Evolutionary conservation across 2,113 vertebrate genomes (phyloP).

Genomic region (Myotis brandtii): DNA sequence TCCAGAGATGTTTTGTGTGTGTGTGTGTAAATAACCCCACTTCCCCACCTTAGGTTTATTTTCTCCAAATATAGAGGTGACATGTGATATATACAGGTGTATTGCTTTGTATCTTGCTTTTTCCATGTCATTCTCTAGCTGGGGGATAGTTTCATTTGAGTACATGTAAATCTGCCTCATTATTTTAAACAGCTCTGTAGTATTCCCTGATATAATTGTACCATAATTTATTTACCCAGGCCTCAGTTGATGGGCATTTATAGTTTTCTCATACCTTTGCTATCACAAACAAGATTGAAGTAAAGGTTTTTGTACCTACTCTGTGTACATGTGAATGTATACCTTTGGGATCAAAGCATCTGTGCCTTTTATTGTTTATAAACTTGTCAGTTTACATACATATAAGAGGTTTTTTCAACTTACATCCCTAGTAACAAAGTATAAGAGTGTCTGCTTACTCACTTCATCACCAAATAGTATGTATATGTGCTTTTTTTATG

Average conservation of each 20-base stretch:
- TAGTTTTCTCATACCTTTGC: constrained; percentile 5
- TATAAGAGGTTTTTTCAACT: background rate
- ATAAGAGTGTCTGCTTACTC: background rate
- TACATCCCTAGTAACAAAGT: background rate
- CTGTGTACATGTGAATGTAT: background rate
- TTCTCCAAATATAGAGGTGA: background rate
- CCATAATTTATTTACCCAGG: background rate
- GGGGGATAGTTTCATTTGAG: constrained; percentile 12
- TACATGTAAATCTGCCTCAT: background rate
- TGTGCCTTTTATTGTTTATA: constrained; percentile 29
- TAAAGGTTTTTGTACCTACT: constrained; percentile 30
- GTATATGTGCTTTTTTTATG: background rate
- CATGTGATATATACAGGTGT: background rate
- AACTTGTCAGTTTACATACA: background rate
- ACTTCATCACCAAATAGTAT: background rate
- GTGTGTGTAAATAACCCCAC: background rate
- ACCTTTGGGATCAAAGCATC: constrained; percentile 22
- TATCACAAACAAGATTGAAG: background rate
- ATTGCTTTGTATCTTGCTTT: background rate
- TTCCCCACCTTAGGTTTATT: background rate
- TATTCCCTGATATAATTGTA: background rate
- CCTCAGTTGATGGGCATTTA: background rate
- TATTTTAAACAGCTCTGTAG: constrained; percentile 37
- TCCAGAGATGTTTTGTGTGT: background rate
- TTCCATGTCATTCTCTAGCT: background rate